These are phyloP conservation scores for Sapajus apella DNA, from an alignment of 2,113 vertebrate genomes.

Conservation along the genomic window DNA sequence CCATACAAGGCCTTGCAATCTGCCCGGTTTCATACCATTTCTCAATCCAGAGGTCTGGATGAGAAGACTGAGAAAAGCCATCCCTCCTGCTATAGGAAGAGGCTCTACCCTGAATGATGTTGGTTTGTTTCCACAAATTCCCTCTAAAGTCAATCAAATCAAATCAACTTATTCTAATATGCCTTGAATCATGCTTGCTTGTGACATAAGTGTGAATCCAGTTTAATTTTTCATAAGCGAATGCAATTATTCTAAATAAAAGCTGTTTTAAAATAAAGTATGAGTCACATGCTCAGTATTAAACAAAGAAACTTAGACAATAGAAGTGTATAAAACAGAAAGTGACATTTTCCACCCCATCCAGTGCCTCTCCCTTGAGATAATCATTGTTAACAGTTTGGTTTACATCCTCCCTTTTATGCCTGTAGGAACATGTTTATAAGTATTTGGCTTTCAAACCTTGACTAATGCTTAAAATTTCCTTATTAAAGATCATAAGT, in stretches of 20 bases:
- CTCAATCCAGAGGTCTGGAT: not conserved
- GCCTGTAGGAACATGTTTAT: constrained; percentile 58
- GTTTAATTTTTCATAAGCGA: constrained; percentile 29
- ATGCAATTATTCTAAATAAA: constrained; percentile 54
- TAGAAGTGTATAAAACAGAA: constrained; percentile 56
- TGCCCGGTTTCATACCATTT: not conserved
- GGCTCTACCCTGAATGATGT: not conserved
- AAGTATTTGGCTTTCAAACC: constrained; percentile 58
- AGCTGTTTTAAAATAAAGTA: constrained; percentile 38
- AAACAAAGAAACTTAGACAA: constrained; percentile 61
- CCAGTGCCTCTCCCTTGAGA: constrained; percentile 36
- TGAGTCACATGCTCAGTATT: constrained; percentile 29
- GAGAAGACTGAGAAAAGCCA: not conserved
- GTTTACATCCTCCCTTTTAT: constrained; percentile 59
- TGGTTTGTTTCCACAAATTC: not conserved
- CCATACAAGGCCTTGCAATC: not conserved
- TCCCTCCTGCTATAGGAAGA: not conserved
- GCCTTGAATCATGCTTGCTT: not conserved
- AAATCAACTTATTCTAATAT: not conserved
- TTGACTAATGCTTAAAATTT: constrained; percentile 16
- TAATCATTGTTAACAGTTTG: constrained; percentile 41
- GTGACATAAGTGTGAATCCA: not conserved
- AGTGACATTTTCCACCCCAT: constrained; percentile 50
- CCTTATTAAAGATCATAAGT: not conserved
- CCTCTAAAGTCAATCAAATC: not conserved